Evolutionary conservation across 2,113 vertebrate species (phyloP).

Genomic region (Rhegmatorhina hoffmannsi): DNA sequence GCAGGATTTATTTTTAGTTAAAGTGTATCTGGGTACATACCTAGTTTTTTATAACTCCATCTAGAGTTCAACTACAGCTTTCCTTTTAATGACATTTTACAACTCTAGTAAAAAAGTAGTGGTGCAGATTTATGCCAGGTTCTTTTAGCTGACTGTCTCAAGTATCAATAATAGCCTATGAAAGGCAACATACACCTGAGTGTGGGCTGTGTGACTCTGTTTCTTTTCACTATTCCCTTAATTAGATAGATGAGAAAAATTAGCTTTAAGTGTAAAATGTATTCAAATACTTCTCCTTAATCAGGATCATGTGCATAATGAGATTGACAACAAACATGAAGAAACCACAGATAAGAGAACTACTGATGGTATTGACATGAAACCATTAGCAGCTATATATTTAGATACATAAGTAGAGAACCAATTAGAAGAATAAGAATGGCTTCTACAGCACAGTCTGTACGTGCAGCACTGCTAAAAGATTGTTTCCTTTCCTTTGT

Average conservation of each 20-base stretch:
- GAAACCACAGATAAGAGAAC: background rate
- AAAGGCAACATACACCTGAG: background rate
- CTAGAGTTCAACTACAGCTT: background rate
- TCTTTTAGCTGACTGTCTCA: background rate
- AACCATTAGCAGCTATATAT: background rate
- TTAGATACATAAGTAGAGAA: background rate
- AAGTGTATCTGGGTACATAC: background rate
- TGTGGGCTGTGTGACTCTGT: background rate
- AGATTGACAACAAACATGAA: background rate
- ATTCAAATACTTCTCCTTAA: background rate
- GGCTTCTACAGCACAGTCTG: background rate
- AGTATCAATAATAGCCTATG: background rate
- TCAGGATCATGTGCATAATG: background rate
- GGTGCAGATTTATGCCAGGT: background rate
- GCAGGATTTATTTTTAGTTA: background rate
- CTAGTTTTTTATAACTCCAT: background rate
- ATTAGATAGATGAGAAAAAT: background rate
- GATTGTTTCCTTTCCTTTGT: background rate
- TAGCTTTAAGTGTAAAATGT: background rate
- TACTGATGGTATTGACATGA: background rate
- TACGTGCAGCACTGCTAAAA: background rate
- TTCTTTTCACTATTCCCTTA: background rate
- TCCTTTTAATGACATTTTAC: background rate
- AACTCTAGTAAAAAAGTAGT: background rate
- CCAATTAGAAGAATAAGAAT: background rate